A percentile compares a stretch with the other conserved stretches of the same genome.
phyloP scores from a whole-genome alignment of 2,888 invertebrate species.

The Epirrhoe tristata region DNA sequence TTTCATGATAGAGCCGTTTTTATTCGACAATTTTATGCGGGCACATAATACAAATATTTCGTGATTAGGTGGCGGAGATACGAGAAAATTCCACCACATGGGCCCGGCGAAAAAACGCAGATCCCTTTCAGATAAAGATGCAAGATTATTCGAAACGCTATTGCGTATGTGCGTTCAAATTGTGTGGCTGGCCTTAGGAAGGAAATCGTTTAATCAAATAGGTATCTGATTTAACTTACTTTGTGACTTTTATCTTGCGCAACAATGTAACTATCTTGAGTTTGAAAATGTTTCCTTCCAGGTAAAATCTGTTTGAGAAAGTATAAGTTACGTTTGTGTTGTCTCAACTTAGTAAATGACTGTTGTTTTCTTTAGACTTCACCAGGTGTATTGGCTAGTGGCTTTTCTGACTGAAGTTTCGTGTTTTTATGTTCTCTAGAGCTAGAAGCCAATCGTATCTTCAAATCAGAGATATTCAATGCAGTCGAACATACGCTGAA shows the following conservation, averaged over 20 bases:
- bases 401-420: not conserved
- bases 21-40: not conserved
- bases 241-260: conserved; percentile 14
- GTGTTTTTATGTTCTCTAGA: conserved; percentile 65
- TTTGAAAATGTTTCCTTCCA: conserved; percentile 21
- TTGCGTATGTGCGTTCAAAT: conserved; percentile 86
- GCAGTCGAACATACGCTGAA: conserved; percentile 77
- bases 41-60: conserved; percentile 29
- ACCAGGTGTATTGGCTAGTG: not conserved
- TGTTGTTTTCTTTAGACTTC: not conserved
- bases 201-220: conserved; percentile 85
- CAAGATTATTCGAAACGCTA: conserved; percentile 85
- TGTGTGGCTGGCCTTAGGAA: conserved; percentile 87
- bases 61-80: conserved; percentile 75
- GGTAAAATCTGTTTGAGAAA: conserved; percentile 4
- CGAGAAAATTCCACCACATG: conserved; percentile 86
- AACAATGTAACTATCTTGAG: conserved; percentile 13
- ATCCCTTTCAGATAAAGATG: conserved; percentile 87
- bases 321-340: not conserved
- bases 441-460: conserved; percentile 86
- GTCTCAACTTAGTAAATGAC: not conserved
- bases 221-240: conserved; percentile 67
- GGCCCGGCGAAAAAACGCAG: conserved; percentile 80
- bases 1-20: not conserved
- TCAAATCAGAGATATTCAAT: conserved; percentile 87